Evolutionary conservation across 2,797 vertebrate species (phyloP), one percentile per base, ranked within the genome.

Genomic region (Poeciliopsis infans): DNA sequence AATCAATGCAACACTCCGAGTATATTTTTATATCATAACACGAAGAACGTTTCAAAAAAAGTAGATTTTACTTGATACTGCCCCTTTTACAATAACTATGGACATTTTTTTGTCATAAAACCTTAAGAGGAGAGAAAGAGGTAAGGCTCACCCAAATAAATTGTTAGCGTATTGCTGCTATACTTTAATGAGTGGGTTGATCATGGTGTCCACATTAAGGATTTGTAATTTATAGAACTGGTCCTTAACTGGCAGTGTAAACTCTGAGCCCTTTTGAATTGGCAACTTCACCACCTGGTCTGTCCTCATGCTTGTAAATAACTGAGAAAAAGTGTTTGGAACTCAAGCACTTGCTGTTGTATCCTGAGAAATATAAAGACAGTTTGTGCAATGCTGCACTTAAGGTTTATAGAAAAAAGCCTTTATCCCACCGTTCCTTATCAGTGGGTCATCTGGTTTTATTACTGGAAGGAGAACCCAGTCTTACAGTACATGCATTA

Each of bases 211-310:
- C 55, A n/a, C 25, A 87, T 91, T 91, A 90, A 78, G 88, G 79
- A 86, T 82, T 86, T 86, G 80, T 86, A 83, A 85, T 84, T 93
- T 93, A 85, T 81, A 85, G 88, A 93, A 93, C 88, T 84, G 86
- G 91, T 94, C 92, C 89, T 92, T 39, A 66, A 23, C 86, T 89
- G 93, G 90, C 94, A 87, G 87, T 89, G 93, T 92, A 92, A 92
- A 89, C 55, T 78, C 86, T 78, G 82, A 83, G 92, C 83, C 84
- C 88, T 79, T 93, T 93, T 92, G 89, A 92, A 91, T 90, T 81
- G 78, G 80, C 78, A 90, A 86, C 85, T 89, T 85, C 85, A 90
- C 87, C 93, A 94, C 93, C 93, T 93, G 92, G 86, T 88, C 89
- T 84, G 82, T 89, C 86, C 85, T 89, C 88, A 77, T 85, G 82